These are phyloP conservation scores for Drosophila parabipectinata DNA, from an alignment of 1,140 invertebrate species.

Conservation along the genomic window DNA sequence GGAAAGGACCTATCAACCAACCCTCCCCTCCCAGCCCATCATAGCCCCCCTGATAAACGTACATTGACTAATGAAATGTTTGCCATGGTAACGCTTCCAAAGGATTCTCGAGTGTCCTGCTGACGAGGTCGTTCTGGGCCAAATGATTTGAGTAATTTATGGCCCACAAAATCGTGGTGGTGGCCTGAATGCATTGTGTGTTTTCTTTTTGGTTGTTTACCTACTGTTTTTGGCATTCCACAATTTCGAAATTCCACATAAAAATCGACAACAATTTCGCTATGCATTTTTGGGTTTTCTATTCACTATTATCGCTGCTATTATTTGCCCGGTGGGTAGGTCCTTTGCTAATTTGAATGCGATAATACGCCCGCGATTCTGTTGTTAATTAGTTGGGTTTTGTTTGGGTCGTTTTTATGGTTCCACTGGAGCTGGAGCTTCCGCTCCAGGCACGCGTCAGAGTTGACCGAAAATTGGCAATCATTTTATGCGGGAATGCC, in stretches of 20 bases:
- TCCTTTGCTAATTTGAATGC: conserved; percentile 65
- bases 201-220: conserved; percentile 22
- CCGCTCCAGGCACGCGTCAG: conserved; percentile 54
- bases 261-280: conserved; percentile 48
- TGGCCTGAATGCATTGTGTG: conserved; percentile 2
- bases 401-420: conserved; percentile 63
- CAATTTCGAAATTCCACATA: conserved; percentile 22
- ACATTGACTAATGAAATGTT: conserved; percentile 72
- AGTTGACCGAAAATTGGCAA: conserved; percentile 14
- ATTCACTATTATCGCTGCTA: conserved; percentile 8
- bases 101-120: conserved; percentile 33
- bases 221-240: conserved; percentile 43
- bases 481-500: conserved; percentile 25
- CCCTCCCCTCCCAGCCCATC: conserved; percentile 11
- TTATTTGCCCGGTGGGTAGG: conserved; percentile 39
- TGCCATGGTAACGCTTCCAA: conserved; percentile 13
- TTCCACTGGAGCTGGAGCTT: conserved; percentile 32
- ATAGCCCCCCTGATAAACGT: conserved; percentile 38
- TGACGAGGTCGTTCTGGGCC: conserved; percentile 77
- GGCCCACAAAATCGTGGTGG: conserved; percentile 62
- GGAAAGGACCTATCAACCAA: neutral
- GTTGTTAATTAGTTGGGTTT: conserved; percentile 68
- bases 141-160: conserved; percentile 76
- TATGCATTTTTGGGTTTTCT: conserved; percentile 22
- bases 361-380: conserved; percentile 73